Conservation (phyloP, 2,113 vertebrate genomes). For the Ctenomys sociabilis region DNA sequence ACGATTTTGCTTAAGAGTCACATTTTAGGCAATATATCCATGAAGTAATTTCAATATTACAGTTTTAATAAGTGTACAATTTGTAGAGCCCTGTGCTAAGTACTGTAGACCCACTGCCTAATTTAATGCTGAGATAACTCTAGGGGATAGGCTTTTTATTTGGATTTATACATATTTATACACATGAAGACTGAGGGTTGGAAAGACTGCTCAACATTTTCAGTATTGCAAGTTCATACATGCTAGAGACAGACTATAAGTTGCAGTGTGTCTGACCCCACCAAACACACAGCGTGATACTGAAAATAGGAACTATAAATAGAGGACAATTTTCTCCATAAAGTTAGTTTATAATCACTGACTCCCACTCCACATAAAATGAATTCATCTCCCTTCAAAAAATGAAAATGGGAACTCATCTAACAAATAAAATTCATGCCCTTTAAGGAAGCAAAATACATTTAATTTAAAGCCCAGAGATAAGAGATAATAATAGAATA, state of each 20-base stretch:
- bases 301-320: neutral
- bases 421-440: neutral
- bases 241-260: neutral
- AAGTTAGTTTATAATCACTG: neutral
- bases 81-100: neutral
- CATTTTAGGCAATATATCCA: neutral
- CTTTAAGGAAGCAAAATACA: constrained; percentile 28
- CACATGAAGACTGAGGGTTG: neutral
- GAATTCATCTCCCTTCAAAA: constrained; percentile 23
- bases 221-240: neutral
- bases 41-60: neutral
- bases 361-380: neutral
- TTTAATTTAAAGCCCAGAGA: constrained; percentile 43
- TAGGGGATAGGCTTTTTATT: neutral
- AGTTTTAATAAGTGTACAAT: neutral
- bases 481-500: neutral
- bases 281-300: neutral
- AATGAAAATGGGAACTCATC: neutral
- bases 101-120: neutral
- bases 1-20: neutral
- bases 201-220: neutral
- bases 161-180: constrained; percentile 19
- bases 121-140: neutral
- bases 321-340: neutral
- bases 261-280: neutral